phyloP scores from a whole-genome alignment of 1,140 invertebrate genomes.

The Megalopta genalis region DNA sequence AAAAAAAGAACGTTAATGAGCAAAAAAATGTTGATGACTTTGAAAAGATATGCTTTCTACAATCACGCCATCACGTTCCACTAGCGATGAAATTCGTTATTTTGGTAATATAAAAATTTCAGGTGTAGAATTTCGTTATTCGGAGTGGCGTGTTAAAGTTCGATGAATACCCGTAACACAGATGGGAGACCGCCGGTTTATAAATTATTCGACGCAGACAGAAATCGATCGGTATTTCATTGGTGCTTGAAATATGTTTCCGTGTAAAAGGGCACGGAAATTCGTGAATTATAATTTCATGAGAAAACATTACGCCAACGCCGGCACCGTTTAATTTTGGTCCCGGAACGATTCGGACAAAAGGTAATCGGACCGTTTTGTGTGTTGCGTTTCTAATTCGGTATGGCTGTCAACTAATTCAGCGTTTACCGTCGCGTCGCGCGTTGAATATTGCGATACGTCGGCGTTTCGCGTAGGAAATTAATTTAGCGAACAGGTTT shows the following conservation, averaged over 20 bases:
- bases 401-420: not conserved
- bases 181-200: not conserved
- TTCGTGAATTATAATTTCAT: not conserved
- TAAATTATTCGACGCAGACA: not conserved
- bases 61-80: not conserved
- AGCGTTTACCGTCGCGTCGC: conserved; percentile 6
- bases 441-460: not conserved
- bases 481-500: conserved; percentile 1
- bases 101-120: not conserved
- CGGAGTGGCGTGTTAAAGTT: not conserved
- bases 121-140: not conserved
- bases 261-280: not conserved
- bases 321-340: not conserved
- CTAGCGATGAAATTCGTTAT: not conserved
- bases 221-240: not conserved
- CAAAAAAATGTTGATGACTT: no score
- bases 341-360: not conserved
- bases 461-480: not conserved
- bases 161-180: not conserved
- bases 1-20: no score
- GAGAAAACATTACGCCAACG: not conserved
- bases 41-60: no score
- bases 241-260: not conserved
- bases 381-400: not conserved
- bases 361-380: conserved; percentile 5